A percentile compares a stretch with the other conserved stretches of the same genome.
These are phyloP conservation scores for Noctilio leporinus DNA, from an alignment of 2,113 vertebrate genomes.

Conservation along the genomic window DNA sequence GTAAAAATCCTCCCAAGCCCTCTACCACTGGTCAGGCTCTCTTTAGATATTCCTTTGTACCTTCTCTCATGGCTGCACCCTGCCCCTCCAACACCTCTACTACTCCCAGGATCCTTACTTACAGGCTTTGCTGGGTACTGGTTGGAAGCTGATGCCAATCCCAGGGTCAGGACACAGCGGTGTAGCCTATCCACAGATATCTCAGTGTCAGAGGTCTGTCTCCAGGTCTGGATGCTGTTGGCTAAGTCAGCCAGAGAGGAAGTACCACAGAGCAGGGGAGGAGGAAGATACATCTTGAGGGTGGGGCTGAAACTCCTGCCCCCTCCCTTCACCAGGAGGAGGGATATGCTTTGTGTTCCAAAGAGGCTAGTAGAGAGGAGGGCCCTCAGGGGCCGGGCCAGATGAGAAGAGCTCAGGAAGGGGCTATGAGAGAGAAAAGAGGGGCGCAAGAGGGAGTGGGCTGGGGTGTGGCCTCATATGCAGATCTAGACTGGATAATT, in stretches of 20 bases:
- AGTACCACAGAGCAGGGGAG: conserved; percentile 35
- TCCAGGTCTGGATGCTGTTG: conserved; percentile 7
- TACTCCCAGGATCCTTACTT: conserved; percentile 31
- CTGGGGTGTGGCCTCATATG: background rate
- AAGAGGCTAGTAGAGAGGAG: background rate
- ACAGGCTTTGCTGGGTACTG: background rate
- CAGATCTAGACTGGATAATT: conserved; percentile 47
- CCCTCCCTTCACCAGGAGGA: background rate
- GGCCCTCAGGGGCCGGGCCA: background rate
- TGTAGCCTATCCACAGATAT: background rate
- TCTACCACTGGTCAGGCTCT: background rate
- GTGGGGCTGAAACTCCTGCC: conserved; percentile 30
- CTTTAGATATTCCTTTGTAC: background rate
- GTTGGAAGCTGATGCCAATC: background rate
- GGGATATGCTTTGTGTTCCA: background rate
- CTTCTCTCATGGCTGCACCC: background rate
- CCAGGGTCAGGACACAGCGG: background rate
- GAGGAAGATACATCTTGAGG: conserved; percentile 45
- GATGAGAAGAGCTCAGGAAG: background rate
- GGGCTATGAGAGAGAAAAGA: background rate
- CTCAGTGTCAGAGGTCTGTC: background rate
- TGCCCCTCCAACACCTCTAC: background rate
- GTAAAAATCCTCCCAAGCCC: background rate
- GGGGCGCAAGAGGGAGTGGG: background rate
- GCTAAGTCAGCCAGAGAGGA: conserved; percentile 55